Conservation (phyloP, 1,140 invertebrate species). For the Nephotettix cincticeps region DNA sequence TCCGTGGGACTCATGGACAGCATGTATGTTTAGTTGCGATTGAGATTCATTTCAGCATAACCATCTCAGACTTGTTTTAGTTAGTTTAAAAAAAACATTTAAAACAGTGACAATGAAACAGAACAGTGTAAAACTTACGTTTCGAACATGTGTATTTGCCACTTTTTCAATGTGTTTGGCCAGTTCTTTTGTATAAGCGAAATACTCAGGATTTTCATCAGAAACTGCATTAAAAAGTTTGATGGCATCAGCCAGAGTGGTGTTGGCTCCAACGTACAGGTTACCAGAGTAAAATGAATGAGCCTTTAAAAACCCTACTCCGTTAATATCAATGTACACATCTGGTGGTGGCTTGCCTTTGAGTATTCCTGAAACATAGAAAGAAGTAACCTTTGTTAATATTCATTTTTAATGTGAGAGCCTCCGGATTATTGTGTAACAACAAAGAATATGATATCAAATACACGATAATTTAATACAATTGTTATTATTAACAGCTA, state of each 20-base stretch:
- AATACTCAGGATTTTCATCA: slow-evolving; percentile 48
- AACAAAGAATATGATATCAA: not conserved
- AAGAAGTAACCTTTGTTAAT: not conserved
- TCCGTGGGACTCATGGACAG: no score
- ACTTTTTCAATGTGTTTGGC: slow-evolving; percentile 67
- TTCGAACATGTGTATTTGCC: slow-evolving; percentile 69
- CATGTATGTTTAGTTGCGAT: no score
- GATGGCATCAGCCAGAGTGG: slow-evolving; percentile 64
- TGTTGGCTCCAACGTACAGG: slow-evolving; percentile 58
- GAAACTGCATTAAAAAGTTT: slow-evolving; percentile 56
- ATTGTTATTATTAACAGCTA: not conserved
- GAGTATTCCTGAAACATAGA: not conserved
- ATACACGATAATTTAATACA: not conserved
- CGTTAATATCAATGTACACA: slow-evolving; percentile 68
- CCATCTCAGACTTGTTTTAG: no score
- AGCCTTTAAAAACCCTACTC: slow-evolving; percentile 60
- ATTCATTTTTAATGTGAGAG: not conserved
- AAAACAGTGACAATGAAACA: no score
- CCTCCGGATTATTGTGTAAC: no score
- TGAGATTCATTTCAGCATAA: no score
- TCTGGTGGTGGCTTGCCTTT: not conserved
- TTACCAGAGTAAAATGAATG: slow-evolving; percentile 52
- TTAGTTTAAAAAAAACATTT: no score
- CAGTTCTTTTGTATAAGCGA: slow-evolving; percentile 47
- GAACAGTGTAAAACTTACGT: no score